Conservation (phyloP, 2,113 vertebrate species). For the Struthio camelus region DNA sequence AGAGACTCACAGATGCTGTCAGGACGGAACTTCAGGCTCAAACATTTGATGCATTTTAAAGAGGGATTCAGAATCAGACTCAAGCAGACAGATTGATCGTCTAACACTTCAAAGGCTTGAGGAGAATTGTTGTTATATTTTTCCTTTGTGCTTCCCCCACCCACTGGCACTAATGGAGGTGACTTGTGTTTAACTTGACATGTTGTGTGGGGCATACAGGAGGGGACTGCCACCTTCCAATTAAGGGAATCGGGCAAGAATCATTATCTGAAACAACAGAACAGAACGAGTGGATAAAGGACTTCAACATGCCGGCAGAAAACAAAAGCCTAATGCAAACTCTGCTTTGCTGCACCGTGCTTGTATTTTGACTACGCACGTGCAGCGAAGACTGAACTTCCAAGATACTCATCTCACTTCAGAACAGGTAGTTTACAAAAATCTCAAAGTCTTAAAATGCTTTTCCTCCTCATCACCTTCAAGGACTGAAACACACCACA, state of each 20-base stretch:
- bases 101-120: slow-evolving; percentile 79
- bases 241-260: slow-evolving; percentile 39
- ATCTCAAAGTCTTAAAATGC: neutral
- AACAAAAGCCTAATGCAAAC: neutral
- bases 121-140: slow-evolving; percentile 62
- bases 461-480: neutral
- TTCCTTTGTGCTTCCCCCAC: slow-evolving; percentile 62
- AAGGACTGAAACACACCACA: slow-evolving; percentile 2
- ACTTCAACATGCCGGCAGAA: neutral
- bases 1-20: slow-evolving; percentile 83
- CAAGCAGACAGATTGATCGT: slow-evolving; percentile 80
- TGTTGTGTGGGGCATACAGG: neutral
- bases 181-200: slow-evolving; percentile 59
- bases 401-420: neutral
- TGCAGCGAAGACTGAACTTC: neutral
- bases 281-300: neutral
- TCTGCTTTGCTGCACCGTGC: neutral
- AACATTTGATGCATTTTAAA: slow-evolving; percentile 85
- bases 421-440: slow-evolving; percentile 8
- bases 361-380: neutral
- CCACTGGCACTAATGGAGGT: slow-evolving; percentile 52
- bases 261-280: slow-evolving; percentile 14
- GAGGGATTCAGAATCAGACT: slow-evolving; percentile 77
- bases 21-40: slow-evolving; percentile 78
- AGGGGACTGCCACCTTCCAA: slow-evolving; percentile 37